phyloP scores from a whole-genome alignment of 2,888 invertebrate genomes.

The Tyria jacobaeae region DNA sequence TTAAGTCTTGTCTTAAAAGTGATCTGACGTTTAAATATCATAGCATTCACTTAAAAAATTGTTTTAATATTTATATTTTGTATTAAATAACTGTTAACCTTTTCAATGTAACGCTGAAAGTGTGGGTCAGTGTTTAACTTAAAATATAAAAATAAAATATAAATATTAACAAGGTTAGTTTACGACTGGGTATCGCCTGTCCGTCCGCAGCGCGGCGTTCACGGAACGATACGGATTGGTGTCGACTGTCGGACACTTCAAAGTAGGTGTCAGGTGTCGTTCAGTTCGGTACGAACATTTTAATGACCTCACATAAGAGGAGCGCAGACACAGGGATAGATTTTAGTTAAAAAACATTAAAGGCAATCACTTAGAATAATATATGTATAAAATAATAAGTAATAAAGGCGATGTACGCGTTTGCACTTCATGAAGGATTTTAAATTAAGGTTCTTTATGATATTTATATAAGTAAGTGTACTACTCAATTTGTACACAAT shows the following conservation, averaged over 20 bases:
- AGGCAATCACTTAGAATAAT: too few relatives aligned
- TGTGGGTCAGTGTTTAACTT: slow-evolving; percentile 2
- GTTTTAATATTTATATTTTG: background rate
- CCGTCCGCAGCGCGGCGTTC: slow-evolving; percentile 13
- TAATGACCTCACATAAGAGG: slow-evolving; percentile 13
- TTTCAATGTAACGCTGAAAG: background rate
- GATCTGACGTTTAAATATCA: too few relatives aligned
- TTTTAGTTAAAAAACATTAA: background rate
- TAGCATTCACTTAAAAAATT: background rate
- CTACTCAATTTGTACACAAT: too few relatives aligned
- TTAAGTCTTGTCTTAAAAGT: too few relatives aligned
- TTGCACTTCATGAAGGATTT: too few relatives aligned
- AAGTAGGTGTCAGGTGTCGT: slow-evolving; percentile 57
- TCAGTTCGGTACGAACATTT: slow-evolving; percentile 36
- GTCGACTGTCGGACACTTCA: slow-evolving; percentile 52
- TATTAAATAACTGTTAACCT: background rate
- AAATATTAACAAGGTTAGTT: slow-evolving; percentile 55
- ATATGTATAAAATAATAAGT: too few relatives aligned
- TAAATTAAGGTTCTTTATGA: too few relatives aligned
- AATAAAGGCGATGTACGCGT: too few relatives aligned
- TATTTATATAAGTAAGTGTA: too few relatives aligned
- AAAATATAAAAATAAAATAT: slow-evolving; percentile 14
- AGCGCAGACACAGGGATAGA: background rate
- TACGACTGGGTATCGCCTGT: slow-evolving; percentile 48
- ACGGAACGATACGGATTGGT: slow-evolving; percentile 40